phyloP scores from a whole-genome alignment of 35 echinoderm and acorn worm species.

The Lytechinus pictus region DNA sequence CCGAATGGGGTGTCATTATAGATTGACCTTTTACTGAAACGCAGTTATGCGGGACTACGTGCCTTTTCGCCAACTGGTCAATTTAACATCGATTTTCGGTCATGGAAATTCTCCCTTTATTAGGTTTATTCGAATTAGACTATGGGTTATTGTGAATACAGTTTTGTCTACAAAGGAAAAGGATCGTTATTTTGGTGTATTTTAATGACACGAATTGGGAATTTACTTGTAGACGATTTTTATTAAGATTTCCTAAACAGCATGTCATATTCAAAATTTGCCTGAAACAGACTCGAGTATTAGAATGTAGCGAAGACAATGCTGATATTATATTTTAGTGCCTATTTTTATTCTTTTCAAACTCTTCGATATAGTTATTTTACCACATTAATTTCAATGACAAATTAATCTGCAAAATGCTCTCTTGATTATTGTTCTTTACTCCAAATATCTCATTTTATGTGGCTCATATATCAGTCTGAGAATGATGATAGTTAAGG shows the following conservation, averaged over 20 bases:
- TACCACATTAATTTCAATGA: no score
- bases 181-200: not conserved
- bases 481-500: no score
- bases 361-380: no score
- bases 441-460: no score
- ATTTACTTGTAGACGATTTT: not conserved
- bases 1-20: not conserved
- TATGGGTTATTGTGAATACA: not conserved
- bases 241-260: not conserved
- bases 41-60: not conserved
- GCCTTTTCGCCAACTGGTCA: not conserved
- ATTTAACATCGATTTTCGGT: not conserved
- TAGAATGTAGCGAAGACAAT: no score
- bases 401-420: no score
- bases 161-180: not conserved
- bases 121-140: not conserved
- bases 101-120: not conserved
- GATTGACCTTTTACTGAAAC: not conserved
- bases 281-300: no score
- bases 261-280: no score
- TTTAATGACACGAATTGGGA: not conserved
- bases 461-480: no score
- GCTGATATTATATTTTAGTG: no score
- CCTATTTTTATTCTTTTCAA: no score
- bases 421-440: no score